A percentile compares a stretch with the other conserved stretches of the same genome.
These are phyloP conservation scores for Andricus curvator DNA, from an alignment of 2,888 invertebrate genomes.

Conservation along the genomic window DNA sequence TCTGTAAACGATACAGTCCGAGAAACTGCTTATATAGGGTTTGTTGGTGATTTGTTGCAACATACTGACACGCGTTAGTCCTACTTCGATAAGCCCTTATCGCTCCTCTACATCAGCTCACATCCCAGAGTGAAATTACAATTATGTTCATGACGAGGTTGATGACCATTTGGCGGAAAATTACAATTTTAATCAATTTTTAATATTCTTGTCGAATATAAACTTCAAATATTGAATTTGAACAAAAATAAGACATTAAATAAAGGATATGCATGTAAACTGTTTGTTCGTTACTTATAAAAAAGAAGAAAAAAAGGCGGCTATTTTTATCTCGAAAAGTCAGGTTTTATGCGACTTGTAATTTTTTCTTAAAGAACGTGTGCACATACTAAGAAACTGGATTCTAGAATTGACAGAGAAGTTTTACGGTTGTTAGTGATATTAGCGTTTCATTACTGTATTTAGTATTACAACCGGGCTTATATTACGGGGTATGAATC, in stretches of 20 bases:
- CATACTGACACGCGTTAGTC: slow-evolving; percentile 1
- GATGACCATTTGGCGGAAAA: slow-evolving; percentile 13
- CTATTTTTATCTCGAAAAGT: slow-evolving; percentile 16
- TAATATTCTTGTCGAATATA: background rate
- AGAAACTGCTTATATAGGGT: slow-evolving; percentile 14
- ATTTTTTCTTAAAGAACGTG: background rate
- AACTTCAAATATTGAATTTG: no score
- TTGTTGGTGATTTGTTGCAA: background rate
- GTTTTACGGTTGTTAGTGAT: slow-evolving; percentile 11
- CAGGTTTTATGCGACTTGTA: background rate
- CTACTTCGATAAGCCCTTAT: slow-evolving; percentile 38
- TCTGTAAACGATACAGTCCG: background rate
- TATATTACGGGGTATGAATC: background rate
- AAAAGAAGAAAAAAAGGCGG: background rate
- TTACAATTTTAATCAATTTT: slow-evolving; percentile 11
- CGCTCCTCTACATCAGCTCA: slow-evolving; percentile 17
- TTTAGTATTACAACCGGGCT: background rate
- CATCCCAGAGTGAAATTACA: slow-evolving; percentile 15
- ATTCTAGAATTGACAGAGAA: slow-evolving; percentile 4
- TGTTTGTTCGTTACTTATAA: background rate
- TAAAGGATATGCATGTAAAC: background rate
- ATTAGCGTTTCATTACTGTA: slow-evolving; percentile 13
- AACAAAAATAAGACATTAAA: no score
- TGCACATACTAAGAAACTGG: slow-evolving; percentile 8
- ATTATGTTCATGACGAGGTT: slow-evolving; percentile 1